A percentile compares a stretch with the other conserved stretches of the same genome.
These are phyloP conservation scores for Watsonalla binaria DNA, from an alignment of 2,888 invertebrate species.

Conservation along the genomic window DNA sequence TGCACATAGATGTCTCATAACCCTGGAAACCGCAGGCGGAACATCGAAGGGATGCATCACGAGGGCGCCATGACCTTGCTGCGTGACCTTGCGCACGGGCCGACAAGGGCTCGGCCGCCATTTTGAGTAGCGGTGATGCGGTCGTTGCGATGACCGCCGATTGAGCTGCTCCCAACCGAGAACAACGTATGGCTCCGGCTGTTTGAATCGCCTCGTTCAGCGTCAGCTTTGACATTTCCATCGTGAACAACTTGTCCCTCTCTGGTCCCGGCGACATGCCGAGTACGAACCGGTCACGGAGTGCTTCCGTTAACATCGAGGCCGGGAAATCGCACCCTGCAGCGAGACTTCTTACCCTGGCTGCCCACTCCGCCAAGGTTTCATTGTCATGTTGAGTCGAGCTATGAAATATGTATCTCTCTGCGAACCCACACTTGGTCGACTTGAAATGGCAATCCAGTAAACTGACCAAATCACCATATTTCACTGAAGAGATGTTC, in stretches of 20 bases:
- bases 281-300: not conserved
- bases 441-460: conserved; percentile 10
- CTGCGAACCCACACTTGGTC: conserved; percentile 5
- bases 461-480: conserved; percentile 1
- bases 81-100: too few species aligned
- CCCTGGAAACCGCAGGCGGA: too few species aligned
- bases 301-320: not conserved
- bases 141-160: too few species aligned
- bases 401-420: conserved; percentile 6
- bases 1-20: too few species aligned
- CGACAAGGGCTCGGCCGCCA: too few species aligned
- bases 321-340: conserved; percentile 4
- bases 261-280: not conserved
- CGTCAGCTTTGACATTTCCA: not conserved
- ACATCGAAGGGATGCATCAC: too few species aligned
- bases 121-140: too few species aligned
- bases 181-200: not conserved
- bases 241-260: not conserved
- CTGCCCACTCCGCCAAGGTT: conserved; percentile 10
- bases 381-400: conserved; percentile 7
- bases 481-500: conserved; percentile 1
- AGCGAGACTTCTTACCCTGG: conserved; percentile 8
- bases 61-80: too few species aligned
- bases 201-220: not conserved
- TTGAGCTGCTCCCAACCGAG: too few species aligned